Percentiles rank a stretch among this genome's conserved stretches.
Evolutionary conservation across 2,113 vertebrate genomes (phyloP).

Genomic region (Carollia perspicillata): DNA sequence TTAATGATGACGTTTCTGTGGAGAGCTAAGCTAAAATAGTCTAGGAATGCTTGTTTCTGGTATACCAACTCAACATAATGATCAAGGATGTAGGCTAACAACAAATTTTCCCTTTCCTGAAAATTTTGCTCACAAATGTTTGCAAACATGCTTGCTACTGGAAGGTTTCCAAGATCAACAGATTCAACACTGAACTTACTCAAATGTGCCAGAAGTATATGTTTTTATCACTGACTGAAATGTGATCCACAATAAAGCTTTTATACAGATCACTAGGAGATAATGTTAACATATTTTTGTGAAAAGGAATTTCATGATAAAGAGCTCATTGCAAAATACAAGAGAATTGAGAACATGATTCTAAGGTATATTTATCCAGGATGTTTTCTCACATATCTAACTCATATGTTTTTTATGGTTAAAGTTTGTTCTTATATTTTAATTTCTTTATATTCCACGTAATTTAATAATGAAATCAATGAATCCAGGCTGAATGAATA

Average conservation of each 20-base stretch:
- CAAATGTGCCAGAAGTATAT: neutral
- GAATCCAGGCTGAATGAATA: neutral
- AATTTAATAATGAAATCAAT: neutral
- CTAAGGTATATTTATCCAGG: neutral
- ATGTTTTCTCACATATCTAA: neutral
- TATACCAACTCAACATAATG: neutral
- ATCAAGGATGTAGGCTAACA: neutral
- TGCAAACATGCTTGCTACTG: neutral
- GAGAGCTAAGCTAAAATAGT: neutral
- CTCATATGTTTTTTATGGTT: neutral
- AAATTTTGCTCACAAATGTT: neutral
- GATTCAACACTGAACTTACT: neutral
- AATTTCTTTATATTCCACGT: neutral
- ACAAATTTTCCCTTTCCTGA: neutral
- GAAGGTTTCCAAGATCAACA: neutral
- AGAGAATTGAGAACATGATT: neutral
- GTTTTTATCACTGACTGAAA: neutral
- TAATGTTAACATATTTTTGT: neutral
- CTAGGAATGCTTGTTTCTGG: neutral
- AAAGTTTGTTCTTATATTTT: neutral
- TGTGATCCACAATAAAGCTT: neutral
- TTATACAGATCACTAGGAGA: neutral
- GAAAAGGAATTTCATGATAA: neutral
- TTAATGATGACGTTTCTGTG: neutral
- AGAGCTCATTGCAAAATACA: neutral